Conservation (phyloP, 1,140 invertebrate species). For the Cydia strobilella region DNA sequence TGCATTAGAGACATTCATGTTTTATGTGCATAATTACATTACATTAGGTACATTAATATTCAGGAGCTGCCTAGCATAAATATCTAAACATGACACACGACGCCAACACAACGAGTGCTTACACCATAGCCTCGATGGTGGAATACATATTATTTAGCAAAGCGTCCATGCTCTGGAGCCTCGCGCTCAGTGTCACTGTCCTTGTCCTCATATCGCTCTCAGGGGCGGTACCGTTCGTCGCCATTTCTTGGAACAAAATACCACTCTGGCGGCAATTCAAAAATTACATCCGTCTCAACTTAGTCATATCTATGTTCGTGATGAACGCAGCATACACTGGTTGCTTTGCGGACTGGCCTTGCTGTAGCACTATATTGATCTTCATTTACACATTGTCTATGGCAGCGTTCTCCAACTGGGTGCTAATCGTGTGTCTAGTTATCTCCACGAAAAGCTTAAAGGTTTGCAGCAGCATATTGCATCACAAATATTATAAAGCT, state of each 20-base stretch:
- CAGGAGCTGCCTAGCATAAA: background rate
- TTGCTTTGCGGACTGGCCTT: background rate
- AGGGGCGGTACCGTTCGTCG: background rate
- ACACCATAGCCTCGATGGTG: background rate
- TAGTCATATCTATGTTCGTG: background rate
- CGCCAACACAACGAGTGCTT: background rate
- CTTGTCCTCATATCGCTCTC: background rate
- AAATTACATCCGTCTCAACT: slow-evolving; percentile 16
- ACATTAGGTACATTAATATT: background rate
- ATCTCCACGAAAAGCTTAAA: slow-evolving; percentile 20
- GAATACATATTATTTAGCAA: no score
- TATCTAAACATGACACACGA: background rate
- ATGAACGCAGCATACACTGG: background rate
- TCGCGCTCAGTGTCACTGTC: background rate
- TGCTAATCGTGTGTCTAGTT: background rate
- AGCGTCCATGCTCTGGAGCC: background rate
- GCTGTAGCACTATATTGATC: background rate
- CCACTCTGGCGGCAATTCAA: slow-evolving; percentile 9
- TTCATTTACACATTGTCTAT: background rate
- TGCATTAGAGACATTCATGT: no score
- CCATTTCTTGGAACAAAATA: slow-evolving; percentile 10
- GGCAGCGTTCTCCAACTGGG: background rate
- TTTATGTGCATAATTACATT: background rate
- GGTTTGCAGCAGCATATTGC: slow-evolving; percentile 7
- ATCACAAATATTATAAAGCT: background rate